Evolutionary conservation across 1,140 invertebrate species (phyloP), one percentile per base, ranked within the genome.

Genomic region (Pogonus chalceus): DNA sequence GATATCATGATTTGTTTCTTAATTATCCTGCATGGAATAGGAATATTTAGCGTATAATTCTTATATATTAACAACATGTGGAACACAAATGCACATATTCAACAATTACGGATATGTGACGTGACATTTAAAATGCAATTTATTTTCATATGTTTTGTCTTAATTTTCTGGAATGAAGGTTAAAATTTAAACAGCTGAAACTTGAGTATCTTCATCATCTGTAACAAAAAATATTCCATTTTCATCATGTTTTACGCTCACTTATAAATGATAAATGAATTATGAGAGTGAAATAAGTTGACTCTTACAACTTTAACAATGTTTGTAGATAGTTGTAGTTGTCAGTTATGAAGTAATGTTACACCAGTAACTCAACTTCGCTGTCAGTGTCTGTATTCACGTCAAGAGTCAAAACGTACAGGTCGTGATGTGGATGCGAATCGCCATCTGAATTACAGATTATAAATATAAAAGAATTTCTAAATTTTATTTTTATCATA

Each of bases 141-240:
- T 37, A n/a, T 37, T 48, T 2, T 54, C 3, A 18, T 37, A 3
- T 14, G 18, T 37, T 14, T 37, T 37, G 35, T 37, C 18, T 3
- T 14, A n/a, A n/a, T 18, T 14, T 37, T 37, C 35, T 14, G 14
- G 35, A 2, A 18, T 18, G 18, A 37, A 37, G 14, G 14, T 3
- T 37, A 18, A 37, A 37, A 39, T 58, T 73, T 70, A 77, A 56
- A 81, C 79, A 35, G 79, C 79, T 26, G 79, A 81, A 48, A 80
- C 79, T 70, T 81, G 79, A 52, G 79, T 76, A 60, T 80, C 79
- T 57, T 81, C 79, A 59, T 81, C 79, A 72, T 79, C 77, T 79
- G 71, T 61, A 72, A 68, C 64, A 62, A 66, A 60, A 21, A 31
- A 24, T 16, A 50, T 50, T 12, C 47, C 9, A 14, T 12, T 52